A percentile compares a stretch with the other conserved stretches of the same genome.
Conservation (phyloP, 2,888 invertebrate genomes). For the Campoplex capitator region DNA sequence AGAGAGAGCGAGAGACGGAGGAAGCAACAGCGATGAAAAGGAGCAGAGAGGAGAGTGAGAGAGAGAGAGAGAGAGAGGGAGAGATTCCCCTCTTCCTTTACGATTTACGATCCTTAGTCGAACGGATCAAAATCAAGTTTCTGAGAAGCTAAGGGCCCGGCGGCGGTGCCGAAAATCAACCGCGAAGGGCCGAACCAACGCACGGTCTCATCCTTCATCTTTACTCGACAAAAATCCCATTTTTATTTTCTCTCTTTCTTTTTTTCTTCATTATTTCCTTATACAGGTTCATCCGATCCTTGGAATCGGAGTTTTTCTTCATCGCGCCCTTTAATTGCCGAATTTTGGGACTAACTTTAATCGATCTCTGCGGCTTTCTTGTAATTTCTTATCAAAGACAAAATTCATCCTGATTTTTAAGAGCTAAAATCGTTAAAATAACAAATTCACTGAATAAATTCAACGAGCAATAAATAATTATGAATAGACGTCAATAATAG, state of each 20-base stretch:
- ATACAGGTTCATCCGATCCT: not conserved
- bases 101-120: slow-evolving; percentile 43
- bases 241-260: not conserved
- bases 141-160: slow-evolving; percentile 49
- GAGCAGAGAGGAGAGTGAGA: not conserved
- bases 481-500: not conserved
- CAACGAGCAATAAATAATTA: not conserved
- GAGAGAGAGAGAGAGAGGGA: not conserved
- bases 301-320: slow-evolving; percentile 21
- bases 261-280: not conserved
- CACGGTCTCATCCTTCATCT: slow-evolving; percentile 36
- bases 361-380: not conserved
- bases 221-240: not conserved
- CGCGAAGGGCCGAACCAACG: slow-evolving; percentile 13
- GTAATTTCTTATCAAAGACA: not conserved
- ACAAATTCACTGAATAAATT: not conserved
- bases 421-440: too few species aligned
- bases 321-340: slow-evolving; percentile 13
- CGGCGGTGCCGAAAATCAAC: slow-evolving; percentile 42
- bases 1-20: not conserved
- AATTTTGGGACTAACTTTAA: slow-evolving; percentile 1
- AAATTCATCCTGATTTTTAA: too few species aligned
- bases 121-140: slow-evolving; percentile 62
- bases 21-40: not conserved
- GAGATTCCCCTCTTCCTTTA: slow-evolving; percentile 8